Percentiles rank a stretch among this genome's conserved stretches.
phyloP scores from a whole-genome alignment of 2,797 vertebrate genomes.

The Propithecus deckenii region DNA sequence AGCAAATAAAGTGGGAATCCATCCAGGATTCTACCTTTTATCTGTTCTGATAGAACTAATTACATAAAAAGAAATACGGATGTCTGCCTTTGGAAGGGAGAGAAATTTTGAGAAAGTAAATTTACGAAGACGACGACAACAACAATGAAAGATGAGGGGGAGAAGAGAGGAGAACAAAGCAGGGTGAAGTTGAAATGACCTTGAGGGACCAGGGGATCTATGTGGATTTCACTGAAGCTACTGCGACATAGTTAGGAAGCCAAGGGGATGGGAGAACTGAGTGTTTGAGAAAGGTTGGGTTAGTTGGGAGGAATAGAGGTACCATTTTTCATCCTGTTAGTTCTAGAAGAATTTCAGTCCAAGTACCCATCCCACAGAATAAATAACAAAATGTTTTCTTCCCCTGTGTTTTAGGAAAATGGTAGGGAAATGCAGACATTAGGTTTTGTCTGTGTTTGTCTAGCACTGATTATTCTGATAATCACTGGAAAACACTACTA shows the following conservation, averaged over 20 bases:
- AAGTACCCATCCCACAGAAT: not conserved
- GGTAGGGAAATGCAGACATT: not conserved
- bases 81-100: not conserved
- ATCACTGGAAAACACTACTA: not conserved
- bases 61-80: not conserved
- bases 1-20: not conserved
- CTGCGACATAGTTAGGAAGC: not conserved
- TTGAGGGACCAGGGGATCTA: not conserved
- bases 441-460: not conserved
- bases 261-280: not conserved
- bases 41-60: not conserved
- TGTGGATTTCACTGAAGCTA: not conserved
- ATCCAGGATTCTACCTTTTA: not conserved
- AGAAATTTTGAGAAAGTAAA: not conserved
- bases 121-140: not conserved
- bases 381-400: not conserved
- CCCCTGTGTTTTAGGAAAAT: not conserved
- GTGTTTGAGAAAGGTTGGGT: not conserved
- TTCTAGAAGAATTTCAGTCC: not conserved
- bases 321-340: not conserved
- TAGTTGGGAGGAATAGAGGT: not conserved
- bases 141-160: not conserved
- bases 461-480: not conserved
- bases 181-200: not conserved
- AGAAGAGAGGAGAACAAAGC: not conserved